phyloP scores from a whole-genome alignment of 2,113 vertebrate genomes.

The Chrysochloris asiatica region DNA sequence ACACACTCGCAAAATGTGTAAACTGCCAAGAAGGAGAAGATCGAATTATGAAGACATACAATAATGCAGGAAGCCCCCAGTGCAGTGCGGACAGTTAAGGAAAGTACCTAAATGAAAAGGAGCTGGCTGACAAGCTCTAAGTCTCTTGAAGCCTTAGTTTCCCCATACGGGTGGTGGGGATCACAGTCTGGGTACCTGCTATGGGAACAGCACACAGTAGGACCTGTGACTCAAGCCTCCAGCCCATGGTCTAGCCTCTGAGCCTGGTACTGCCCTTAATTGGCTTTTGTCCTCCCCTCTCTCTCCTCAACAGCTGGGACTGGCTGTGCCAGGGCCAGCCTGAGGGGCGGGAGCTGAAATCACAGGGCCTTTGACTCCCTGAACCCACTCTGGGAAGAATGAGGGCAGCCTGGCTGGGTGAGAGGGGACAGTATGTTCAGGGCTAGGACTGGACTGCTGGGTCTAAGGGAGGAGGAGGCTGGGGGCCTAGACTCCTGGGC shows the following conservation, averaged over 20 bases:
- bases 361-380: conserved; percentile 11
- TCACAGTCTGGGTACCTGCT: not conserved
- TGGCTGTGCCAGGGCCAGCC: conserved; percentile 48
- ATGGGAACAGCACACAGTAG: not conserved
- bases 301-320: conserved; percentile 59
- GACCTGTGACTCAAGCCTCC: not conserved
- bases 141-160: not conserved
- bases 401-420: conserved; percentile 28
- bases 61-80: too few species aligned
- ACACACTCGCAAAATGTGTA: not conserved
- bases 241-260: not conserved
- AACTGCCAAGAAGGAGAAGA: not conserved
- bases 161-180: not conserved
- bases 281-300: conserved; percentile 55
- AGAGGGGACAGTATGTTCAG: conserved; percentile 40
- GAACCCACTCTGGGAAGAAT: conserved; percentile 2
- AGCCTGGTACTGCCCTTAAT: conserved; percentile 55
- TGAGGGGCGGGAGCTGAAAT: not conserved
- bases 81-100: too few species aligned
- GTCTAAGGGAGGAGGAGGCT: not conserved
- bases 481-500: not conserved
- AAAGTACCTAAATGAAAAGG: not conserved
- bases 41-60: not conserved
- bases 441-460: not conserved
- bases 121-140: not conserved